Conservation (phyloP, 2,113 vertebrate species). For the Megaleporinus macrocephalus region DNA sequence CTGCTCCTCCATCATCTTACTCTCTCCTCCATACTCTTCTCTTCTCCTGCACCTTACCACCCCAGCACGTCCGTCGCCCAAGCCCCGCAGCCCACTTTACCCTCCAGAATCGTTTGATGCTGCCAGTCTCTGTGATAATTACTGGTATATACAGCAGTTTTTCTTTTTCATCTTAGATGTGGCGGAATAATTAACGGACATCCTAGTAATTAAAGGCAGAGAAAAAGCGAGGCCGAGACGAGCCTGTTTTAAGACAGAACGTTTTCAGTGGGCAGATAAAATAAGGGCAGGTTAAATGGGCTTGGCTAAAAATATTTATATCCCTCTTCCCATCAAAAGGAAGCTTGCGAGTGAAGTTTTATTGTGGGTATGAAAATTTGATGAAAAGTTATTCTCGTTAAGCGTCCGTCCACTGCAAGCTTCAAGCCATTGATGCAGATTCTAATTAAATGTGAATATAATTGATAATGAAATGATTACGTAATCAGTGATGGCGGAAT, state of each 20-base stretch:
- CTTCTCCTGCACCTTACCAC: not conserved
- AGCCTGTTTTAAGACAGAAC: not conserved
- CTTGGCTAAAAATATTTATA: not conserved
- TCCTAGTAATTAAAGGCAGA: not conserved
- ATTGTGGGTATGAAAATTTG: too few relatives aligned
- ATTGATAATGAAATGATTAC: too few relatives aligned
- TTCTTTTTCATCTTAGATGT: slow-evolving; percentile 4
- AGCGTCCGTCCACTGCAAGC: too few relatives aligned
- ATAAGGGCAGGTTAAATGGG: not conserved
- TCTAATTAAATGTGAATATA: too few relatives aligned
- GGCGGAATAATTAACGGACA: not conserved
- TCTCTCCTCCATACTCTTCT: not conserved
- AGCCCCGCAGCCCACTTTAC: not conserved
- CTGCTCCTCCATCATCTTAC: not conserved
- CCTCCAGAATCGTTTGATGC: not conserved
- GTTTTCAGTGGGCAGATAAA: not conserved
- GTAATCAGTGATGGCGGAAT: too few relatives aligned
- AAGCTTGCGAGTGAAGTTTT: too few relatives aligned
- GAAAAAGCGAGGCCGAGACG: not conserved
- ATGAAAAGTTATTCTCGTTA: too few relatives aligned
- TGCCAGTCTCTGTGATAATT: not conserved
- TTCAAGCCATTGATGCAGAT: too few relatives aligned
- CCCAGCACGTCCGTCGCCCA: not conserved
- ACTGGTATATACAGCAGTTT: not conserved
- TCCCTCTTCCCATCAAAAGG: too few relatives aligned